Conservation (phyloP, 2,113 vertebrate genomes). For the Larimichthys crocea region DNA sequence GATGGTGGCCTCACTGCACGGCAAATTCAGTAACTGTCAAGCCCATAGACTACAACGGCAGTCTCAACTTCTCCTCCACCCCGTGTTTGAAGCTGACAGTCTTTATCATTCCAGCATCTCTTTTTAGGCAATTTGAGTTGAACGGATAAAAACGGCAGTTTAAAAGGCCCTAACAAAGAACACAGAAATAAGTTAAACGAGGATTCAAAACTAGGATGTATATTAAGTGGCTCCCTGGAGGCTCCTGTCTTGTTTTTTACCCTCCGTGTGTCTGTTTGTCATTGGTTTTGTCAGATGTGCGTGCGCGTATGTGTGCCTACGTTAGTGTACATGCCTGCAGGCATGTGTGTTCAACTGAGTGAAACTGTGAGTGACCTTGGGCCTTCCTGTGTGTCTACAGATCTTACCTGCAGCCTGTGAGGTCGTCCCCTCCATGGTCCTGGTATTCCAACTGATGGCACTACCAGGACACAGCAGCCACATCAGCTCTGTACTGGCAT, state of each 20-base stretch:
- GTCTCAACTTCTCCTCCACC: conserved; percentile 26
- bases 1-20: conserved; percentile 35
- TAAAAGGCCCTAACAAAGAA: conserved; percentile 37
- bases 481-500: conserved; percentile 83
- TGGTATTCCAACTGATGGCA: conserved; percentile 89
- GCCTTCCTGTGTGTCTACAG: conserved; percentile 71
- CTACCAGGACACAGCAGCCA: conserved; percentile 74
- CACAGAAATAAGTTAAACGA: conserved; percentile 52
- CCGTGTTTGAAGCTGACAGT: conserved; percentile 35
- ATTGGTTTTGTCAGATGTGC: conserved; percentile 48
- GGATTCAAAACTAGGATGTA: conserved; percentile 67
- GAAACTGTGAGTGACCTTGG: conserved; percentile 9
- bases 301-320: conserved; percentile 15
- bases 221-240: conserved; percentile 60
- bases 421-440: conserved; percentile 84
- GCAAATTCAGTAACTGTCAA: conserved; percentile 62
- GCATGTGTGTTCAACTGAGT: conserved; percentile 30
- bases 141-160: conserved; percentile 62
- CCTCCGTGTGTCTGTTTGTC: conserved; percentile 60
- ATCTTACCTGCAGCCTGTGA: conserved; percentile 84
- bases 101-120: conserved; percentile 59
- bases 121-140: conserved; percentile 56
- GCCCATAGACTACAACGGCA: conserved; percentile 28
- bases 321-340: conserved; percentile 15
- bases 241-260: conserved; percentile 59